A percentile compares a stretch with the other conserved stretches of the same genome.
phyloP scores from a whole-genome alignment of 2,888 invertebrate genomes.

The Mactromeris polynyma region DNA sequence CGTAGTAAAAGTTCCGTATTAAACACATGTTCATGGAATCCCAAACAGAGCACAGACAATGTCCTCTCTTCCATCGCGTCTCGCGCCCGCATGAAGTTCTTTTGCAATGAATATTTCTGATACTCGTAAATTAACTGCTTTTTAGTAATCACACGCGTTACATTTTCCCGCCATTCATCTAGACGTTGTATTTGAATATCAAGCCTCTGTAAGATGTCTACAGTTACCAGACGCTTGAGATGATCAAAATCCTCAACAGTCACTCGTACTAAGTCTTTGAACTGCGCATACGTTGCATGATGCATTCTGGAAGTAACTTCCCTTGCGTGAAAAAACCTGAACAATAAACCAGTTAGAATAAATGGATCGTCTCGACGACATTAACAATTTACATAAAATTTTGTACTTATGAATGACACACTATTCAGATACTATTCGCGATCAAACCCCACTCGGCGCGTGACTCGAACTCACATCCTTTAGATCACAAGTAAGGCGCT shows the following conservation, averaged over 20 bases:
- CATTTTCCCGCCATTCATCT: slow-evolving; percentile 38
- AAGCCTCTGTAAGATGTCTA: slow-evolving; percentile 50
- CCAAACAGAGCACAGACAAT: slow-evolving; percentile 68
- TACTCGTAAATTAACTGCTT: slow-evolving; percentile 69
- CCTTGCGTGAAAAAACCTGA: slow-evolving; percentile 55
- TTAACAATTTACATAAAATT: too few relatives aligned
- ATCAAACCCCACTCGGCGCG: too few relatives aligned
- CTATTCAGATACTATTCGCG: too few relatives aligned
- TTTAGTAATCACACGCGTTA: slow-evolving; percentile 42
- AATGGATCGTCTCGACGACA: too few relatives aligned
- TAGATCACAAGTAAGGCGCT: too few relatives aligned
- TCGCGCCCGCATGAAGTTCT: slow-evolving; percentile 75
- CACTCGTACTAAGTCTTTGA: slow-evolving; percentile 31
- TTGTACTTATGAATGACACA: too few relatives aligned
- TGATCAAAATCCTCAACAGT: slow-evolving; percentile 30
- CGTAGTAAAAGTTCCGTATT: slow-evolving; percentile 60
- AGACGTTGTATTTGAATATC: slow-evolving; percentile 38
- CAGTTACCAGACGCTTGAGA: slow-evolving; percentile 29
- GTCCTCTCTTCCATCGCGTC: slow-evolving; percentile 79
- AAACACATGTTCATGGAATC: slow-evolving; percentile 70
- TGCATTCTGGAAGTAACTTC: slow-evolving; percentile 76
- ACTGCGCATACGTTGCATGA: slow-evolving; percentile 42
- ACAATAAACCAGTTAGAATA: too few relatives aligned
- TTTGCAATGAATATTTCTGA: slow-evolving; percentile 73
- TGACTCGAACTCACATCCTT: too few relatives aligned